Evolutionary conservation across 2,797 vertebrate species (phyloP), one percentile per base, ranked within the genome.

Genomic region (Schizothorax lantsangensis): DNA sequence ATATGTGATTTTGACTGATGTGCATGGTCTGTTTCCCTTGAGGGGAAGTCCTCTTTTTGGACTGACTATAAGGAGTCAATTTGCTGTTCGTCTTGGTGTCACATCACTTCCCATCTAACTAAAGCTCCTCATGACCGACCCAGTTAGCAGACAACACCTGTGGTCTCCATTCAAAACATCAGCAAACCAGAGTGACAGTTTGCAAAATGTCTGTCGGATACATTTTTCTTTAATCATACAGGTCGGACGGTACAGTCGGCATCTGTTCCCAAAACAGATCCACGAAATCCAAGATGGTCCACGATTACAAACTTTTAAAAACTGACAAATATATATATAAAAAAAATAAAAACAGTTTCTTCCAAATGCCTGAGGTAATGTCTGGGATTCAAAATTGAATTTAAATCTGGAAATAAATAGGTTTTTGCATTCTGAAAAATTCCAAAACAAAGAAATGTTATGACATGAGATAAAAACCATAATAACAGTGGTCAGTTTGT

Each of bases 1-100:
- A 85, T 75, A 74, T 66, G 59, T 84, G 86, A 85, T 79, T 85
- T 85, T 79, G 84, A 84, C 54, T 59, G 79, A 77, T 75, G 73
- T 33, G 23, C 72, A 26, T 17, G 15, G 36, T 75, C 47, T 47
- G 49, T 74, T 81, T 74, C 8, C 21, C 71, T 77, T 49, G 43
- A 62, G 64, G 36, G 47, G n/a, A n/a, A n/a, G n/a, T 30, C 64
- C 23, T 45, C 9, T 81, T 77, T 21, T 66, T 74, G 54, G 15
- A 75, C 43, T 33, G 47, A 79, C 74, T 14, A 40, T 2, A 30
- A 71, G 4, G 0, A 30, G 23, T 59, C 21, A 15, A 54, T 82
- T 52, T 54, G 73, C 79, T 54, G 78, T 86, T 81, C 79, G 62
- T 83, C 71, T 59, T 52, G 43, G 64, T 84, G 43, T 45, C 69